Base-by-base conservation (phyloP, 2,113 vertebrate species). In the Felis catus region DNA sequence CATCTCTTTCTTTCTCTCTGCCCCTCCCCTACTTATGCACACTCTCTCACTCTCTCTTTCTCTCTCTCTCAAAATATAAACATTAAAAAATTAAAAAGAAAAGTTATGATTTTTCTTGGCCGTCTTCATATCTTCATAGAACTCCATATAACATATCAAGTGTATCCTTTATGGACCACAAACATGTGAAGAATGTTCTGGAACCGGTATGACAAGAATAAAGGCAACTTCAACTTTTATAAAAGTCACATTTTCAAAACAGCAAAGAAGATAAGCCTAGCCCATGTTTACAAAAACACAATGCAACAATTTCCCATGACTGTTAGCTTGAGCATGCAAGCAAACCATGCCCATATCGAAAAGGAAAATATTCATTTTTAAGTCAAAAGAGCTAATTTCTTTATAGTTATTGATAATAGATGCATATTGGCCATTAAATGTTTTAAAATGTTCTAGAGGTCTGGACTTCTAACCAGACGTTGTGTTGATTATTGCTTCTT, bases 321-420 rank as follows among this genome's bases (percentile, higher is more conserved):
- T 53, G 41, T 73, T 58, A 94, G 9, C 36, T 76, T 39, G 14
- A 91, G 16, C 18, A 58, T 0, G 27, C 63, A 95, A 58, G 53
- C 25, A 94, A 96, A 92, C 6, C 61, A 89, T 83, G 5, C 18
- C n/a, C 7, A 45, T n/a, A 1, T 70, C 63, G 63, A 92, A 96
- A 94, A 18, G 61, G 13, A 84, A 97, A 95, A 82, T 16, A 31
- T 36, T 0, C 3, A 93, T 31, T 87, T 58, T 91, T 85, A 94
- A 97, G 86, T 51, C 18, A 80, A 96, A 95, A 51, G 11, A 82
- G 21, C 8, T 84, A 51, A 58, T 74, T 76, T 68, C 65, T 93
- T 61, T 91, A 39, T 70, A 66, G 13, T 78, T 94, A 96, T 80
- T 81, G 83, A 88, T 86, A 93, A 89, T 31, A 91, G 13, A 88